Percentiles rank a stretch among this genome's conserved stretches.
These are phyloP conservation scores for Tanytarsus gracilentus DNA, from an alignment of 2,888 invertebrate species.

Conservation along the genomic window DNA sequence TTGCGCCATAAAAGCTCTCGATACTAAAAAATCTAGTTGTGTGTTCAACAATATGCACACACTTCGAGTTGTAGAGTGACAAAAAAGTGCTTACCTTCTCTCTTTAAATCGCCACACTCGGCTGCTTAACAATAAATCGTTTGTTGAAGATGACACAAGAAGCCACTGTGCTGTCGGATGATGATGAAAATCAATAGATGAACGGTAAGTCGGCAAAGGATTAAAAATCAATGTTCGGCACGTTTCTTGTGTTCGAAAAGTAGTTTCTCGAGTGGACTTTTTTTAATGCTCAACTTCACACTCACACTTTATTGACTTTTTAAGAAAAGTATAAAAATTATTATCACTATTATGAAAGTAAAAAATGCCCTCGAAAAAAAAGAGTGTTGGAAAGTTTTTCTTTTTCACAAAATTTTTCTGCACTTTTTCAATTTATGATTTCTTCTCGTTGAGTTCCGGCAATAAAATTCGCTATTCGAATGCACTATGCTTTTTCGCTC, in stretches of 20 bases:
- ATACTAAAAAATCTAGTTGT: too few species aligned
- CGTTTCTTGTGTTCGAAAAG: slow-evolving; percentile 22
- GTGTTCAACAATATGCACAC: too few species aligned
- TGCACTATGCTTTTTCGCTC: slow-evolving; percentile 2
- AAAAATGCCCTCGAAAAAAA: background rate
- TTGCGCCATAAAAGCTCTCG: too few species aligned
- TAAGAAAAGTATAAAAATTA: background rate
- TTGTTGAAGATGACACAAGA: background rate
- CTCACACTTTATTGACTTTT: background rate
- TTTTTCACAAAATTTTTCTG: background rate
- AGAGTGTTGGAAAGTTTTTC: background rate
- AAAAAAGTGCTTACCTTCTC: slow-evolving; percentile 16
- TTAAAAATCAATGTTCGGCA: slow-evolving; percentile 16
- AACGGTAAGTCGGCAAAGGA: background rate
- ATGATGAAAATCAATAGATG: background rate
- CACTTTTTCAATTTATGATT: background rate
- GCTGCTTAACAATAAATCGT: background rate
- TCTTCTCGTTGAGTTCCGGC: background rate
- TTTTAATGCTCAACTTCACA: background rate
- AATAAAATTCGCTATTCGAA: too few species aligned
- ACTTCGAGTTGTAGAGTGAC: background rate
- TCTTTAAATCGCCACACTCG: slow-evolving; percentile 22
- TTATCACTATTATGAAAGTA: background rate
- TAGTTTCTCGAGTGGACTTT: slow-evolving; percentile 12
- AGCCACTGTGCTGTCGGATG: background rate